Evolutionary conservation across 2,113 vertebrate genomes (phyloP), one percentile per base, ranked within the genome.

Genomic region (Psettodes erumei): DNA sequence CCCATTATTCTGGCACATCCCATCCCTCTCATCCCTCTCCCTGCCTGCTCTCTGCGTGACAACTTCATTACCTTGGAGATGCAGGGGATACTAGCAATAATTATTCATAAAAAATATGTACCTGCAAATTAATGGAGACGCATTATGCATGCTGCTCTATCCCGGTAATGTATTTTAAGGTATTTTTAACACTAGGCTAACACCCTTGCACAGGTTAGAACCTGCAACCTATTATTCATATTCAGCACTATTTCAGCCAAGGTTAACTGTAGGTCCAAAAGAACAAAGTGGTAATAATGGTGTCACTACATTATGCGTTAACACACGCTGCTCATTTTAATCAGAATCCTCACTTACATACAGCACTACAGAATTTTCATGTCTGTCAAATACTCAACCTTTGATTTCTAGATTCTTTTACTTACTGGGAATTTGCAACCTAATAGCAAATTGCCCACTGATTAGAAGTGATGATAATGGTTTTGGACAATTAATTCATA

Each of bases 191-290:
- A 47, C 76, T 33, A 38, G 40, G 68, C 62, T 61, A 79, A 69
- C 55, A 58, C 18, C 21, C 18, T 71, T 33, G 40, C 76, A 79
- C 67, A 76, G 87, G 73, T 84, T 85, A 86, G 50, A 59, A 88
- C 71, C 82, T 50, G 71, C 75, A 48, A 64, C 69, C 55, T 71
- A 75, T 90, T 82, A 80, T 63, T 86, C 77, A 84, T 85, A 74
- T 67, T 82, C 78, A 88, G 79, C 80, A 53, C 65, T 79, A 72
- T 85, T 89, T 82, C 62, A 84, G 45, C 78, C 87, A 90, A 87
- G 92, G 87, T 86, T 91, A 88, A 88, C 88, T 60, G 67, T 77
- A 32, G 63, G 62, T 76, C 65, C 82, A n/a, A 81, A 72, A 66
- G 78, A 77, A 86, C 61, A 77, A 74, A 83, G 67, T 81, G 53